Conservation (phyloP, 2,888 invertebrate genomes). For the Drosophila quinaria region DNA sequence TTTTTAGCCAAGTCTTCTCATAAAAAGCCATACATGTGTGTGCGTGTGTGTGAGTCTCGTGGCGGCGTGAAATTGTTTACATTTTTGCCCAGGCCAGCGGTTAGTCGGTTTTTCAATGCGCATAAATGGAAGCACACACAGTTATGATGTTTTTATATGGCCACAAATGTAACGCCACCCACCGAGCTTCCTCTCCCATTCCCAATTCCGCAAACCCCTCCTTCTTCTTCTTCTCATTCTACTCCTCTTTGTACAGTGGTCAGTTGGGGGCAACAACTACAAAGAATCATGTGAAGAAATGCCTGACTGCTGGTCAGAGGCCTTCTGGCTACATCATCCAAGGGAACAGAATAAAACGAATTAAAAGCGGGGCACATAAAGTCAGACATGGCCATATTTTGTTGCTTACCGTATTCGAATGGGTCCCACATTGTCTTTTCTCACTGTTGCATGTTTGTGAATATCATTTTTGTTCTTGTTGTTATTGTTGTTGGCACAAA, state of each 20-base stretch:
- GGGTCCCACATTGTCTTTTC: conserved; percentile 37
- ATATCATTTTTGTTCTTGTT: conserved; percentile 32
- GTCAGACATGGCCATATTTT: conserved; percentile 65
- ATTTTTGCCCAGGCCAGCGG: conserved; percentile 62
- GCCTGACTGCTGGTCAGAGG: conserved; percentile 7
- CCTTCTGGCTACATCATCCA: conserved; percentile 28
- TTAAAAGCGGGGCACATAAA: conserved; percentile 67
- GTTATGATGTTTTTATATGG: conserved; percentile 70
- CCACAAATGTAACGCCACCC: conserved; percentile 57
- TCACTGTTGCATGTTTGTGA: conserved; percentile 16
- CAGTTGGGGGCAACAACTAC: conserved; percentile 9
- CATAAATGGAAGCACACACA: conserved; percentile 55
- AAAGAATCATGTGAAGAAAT: conserved; percentile 36
- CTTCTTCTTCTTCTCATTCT: neutral
- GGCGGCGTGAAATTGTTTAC: conserved; percentile 74
- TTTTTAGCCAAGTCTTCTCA: conserved; percentile 69
- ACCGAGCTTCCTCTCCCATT: neutral
- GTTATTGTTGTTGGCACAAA: conserved; percentile 60
- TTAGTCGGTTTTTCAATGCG: conserved; percentile 54
- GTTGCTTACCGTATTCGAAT: conserved; percentile 50
- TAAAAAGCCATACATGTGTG: conserved; percentile 50
- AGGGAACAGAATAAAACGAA: conserved; percentile 55
- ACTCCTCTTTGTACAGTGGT: neutral
- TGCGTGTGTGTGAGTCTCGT: conserved; percentile 29
- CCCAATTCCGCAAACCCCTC: neutral